A percentile compares a stretch with the other conserved stretches of the same genome.
Evolutionary conservation across 2,113 vertebrate genomes (phyloP).

Genomic region (Rhinoderma darwinii): DNA sequence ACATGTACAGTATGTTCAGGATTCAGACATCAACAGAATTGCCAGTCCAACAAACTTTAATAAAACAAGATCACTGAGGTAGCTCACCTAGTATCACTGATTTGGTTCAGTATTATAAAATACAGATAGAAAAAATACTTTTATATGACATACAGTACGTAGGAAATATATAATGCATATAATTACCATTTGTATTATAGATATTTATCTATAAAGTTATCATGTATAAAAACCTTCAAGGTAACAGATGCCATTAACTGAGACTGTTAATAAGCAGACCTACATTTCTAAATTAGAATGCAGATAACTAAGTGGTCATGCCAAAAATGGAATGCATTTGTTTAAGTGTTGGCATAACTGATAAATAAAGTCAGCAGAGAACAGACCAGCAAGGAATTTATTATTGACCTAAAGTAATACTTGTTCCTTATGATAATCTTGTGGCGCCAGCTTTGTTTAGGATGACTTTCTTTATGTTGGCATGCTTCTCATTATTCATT

Average conservation of each 20-base stretch:
- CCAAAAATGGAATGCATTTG: conserved; percentile 34
- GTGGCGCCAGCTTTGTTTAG: conserved; percentile 9
- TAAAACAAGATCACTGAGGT: neutral
- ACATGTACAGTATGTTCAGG: neutral
- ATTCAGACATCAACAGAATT: neutral
- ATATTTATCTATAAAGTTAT: neutral
- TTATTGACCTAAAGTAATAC: neutral
- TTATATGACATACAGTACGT: too few relatives aligned
- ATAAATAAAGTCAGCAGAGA: neutral
- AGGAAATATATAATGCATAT: too few relatives aligned
- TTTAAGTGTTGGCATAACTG: conserved; percentile 39
- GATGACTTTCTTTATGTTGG: neutral
- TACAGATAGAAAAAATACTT: too few relatives aligned
- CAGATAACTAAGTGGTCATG: neutral
- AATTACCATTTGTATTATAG: too few relatives aligned
- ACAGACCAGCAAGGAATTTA: conserved; percentile 5
- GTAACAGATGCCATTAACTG: neutral
- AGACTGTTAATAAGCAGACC: conserved; percentile 12
- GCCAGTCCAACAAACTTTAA: neutral
- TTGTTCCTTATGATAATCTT: conserved; percentile 13
- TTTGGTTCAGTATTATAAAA: too few relatives aligned
- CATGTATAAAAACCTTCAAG: neutral
- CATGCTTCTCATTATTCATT: neutral
- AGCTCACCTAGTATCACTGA: too few relatives aligned
- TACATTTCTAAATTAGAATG: conserved; percentile 10